Conservation (phyloP, 2,888 invertebrate species). For the Drosophila mayaguana region DNA sequence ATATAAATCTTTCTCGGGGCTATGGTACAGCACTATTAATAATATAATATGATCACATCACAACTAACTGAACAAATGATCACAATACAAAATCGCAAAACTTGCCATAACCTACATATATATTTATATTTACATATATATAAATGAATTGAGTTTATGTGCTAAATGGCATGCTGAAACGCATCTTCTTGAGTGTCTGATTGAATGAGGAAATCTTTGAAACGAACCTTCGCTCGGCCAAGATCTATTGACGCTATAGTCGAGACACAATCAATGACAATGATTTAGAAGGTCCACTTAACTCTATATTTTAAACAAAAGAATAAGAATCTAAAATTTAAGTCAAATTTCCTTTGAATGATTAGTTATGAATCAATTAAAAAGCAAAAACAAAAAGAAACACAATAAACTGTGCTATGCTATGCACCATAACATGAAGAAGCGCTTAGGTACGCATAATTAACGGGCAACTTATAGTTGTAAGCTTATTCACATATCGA, state of each 20-base stretch:
- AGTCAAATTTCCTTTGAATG: not conserved
- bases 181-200: slow-evolving; percentile 47
- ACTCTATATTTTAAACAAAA: not conserved
- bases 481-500: slow-evolving; percentile 61
- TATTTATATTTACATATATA: not conserved
- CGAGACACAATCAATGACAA: not conserved
- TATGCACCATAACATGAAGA: slow-evolving; percentile 53
- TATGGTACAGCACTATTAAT: slow-evolving; percentile 20
- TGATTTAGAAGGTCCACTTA: not conserved
- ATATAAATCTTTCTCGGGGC: slow-evolving; percentile 18
- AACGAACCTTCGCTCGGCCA: not conserved
- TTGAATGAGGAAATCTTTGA: slow-evolving; percentile 11
- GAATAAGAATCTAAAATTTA: not conserved
- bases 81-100: slow-evolving; percentile 46
- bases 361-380: slow-evolving; percentile 13
- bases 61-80: slow-evolving; percentile 53
- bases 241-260: not conserved
- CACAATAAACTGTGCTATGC: slow-evolving; percentile 22
- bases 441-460: slow-evolving; percentile 57
- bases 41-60: slow-evolving; percentile 37
- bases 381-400: not conserved
- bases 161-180: slow-evolving; percentile 65
- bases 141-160: slow-evolving; percentile 20
- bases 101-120: slow-evolving; percentile 23
- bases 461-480: slow-evolving; percentile 57